Percentiles rank a stretch among this genome's conserved stretches.
Conservation (phyloP, 2,113 vertebrate genomes). For the Coptodon bakossiorum region DNA sequence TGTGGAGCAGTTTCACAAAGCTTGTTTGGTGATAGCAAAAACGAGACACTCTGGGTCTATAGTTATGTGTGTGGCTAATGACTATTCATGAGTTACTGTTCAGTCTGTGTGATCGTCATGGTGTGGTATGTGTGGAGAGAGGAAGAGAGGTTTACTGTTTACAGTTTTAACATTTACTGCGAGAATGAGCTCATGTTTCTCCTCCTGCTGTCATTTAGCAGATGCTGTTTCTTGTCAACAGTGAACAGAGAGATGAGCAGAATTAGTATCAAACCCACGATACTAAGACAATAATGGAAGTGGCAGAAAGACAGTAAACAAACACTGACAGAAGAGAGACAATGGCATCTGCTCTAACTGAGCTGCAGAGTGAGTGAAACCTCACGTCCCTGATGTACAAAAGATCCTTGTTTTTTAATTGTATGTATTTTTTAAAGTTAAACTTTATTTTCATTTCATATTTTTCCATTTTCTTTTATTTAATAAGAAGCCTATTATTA, state of each 20-base stretch:
- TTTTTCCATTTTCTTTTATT: background rate
- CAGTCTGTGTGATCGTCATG: background rate
- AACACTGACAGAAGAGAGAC: background rate
- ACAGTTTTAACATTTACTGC: slow-evolving; percentile 30
- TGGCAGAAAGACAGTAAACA: background rate
- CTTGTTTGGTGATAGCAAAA: background rate
- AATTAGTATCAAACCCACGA: background rate
- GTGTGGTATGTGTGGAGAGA: background rate
- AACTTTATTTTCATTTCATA: background rate
- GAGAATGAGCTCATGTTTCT: slow-evolving; percentile 20
- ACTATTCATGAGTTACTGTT: slow-evolving; percentile 7
- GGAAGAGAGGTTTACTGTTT: slow-evolving; percentile 15
- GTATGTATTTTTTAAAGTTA: background rate
- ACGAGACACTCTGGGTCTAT: slow-evolving; percentile 8
- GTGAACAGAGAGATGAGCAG: background rate
- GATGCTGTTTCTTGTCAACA: slow-evolving; percentile 8
- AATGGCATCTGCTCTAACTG: background rate
- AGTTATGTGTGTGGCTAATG: slow-evolving; percentile 12
- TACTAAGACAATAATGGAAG: background rate
- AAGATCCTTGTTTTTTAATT: background rate
- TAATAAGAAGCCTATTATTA: background rate
- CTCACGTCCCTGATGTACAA: background rate
- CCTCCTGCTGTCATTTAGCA: background rate
- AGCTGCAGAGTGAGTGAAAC: background rate
- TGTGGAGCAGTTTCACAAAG: background rate